Evolutionary conservation across 23 tunicate genomes (phyloP), one percentile per base, ranked within the genome.

Genomic region (Phallusia fumigata): DNA sequence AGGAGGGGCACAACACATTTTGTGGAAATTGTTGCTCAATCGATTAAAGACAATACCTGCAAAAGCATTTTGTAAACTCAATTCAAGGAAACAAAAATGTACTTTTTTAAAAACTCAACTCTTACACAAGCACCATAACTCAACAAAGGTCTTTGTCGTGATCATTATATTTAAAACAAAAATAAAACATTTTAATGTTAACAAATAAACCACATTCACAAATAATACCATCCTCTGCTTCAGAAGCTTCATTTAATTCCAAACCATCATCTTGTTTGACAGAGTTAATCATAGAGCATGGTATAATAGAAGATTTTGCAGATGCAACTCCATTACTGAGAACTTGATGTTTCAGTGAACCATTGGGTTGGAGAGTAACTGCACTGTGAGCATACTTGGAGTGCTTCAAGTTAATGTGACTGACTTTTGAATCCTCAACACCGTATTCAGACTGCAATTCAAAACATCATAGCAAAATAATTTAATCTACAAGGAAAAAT

Each of bases 281-380:
- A 18, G 81, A 18, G 3, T 58, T 58, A 8, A n/a, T 19, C 22
- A 45, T 24, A 15, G 81, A 32, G 81, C 81, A 76, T 6, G 69
- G 69, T 13, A 24, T 24, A 58, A 58, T 58, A 6, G 69, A 58
- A 22, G 32, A 53, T 15, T 26, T 26, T 30, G 6, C 33, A 5
- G 30, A 32, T 35, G 18, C 31, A 30, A 3, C 65, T 53, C 26
- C 47, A 30, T 32, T 47, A 5, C 13, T 30, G 28, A 84, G 32
- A 12, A 88, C 64, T n/a, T 73, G 88, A 53, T 88, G 65, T 19
- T 64, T 36, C 15, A 84, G 33, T 0, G 73, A 11, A 73, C 94
- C 94, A 65, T 84, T 80, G 1, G 97, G 97, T 82, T 92, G 97
- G 13, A 92, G 86, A 0, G 88, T 92, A n/a, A 92, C 97, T 12